These are phyloP conservation scores for Archivesica marissinica DNA, from an alignment of 1,140 invertebrate genomes.

Conservation along the genomic window DNA sequence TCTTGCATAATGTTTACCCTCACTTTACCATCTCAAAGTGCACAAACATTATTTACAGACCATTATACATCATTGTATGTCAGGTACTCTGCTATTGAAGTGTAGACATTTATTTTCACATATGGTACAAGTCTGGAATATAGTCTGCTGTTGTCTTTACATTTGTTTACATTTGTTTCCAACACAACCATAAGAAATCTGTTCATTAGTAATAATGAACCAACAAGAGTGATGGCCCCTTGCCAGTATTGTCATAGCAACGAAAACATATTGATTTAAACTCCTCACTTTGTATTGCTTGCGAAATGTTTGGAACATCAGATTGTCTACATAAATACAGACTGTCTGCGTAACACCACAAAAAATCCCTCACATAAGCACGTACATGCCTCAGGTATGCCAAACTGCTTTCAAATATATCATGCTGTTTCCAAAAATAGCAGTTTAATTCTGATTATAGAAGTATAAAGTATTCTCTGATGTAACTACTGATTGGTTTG, in stretches of 20 bases:
- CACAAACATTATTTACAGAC: too few species aligned
- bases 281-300: conserved; percentile 17
- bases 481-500: not conserved
- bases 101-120: too few species aligned
- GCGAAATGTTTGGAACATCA: not conserved
- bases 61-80: too few species aligned
- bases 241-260: conserved; percentile 49
- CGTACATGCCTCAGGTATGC: conserved; percentile 7
- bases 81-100: too few species aligned
- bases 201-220: not conserved
- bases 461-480: conserved; percentile 34
- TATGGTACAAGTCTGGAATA: too few species aligned
- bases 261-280: conserved; percentile 30
- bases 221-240: conserved; percentile 48
- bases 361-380: not conserved
- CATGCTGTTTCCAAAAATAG: conserved; percentile 37
- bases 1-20: too few species aligned
- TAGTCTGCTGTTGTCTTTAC: not conserved
- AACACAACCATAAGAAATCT: conserved; percentile 12
- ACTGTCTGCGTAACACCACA: not conserved
- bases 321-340: too few species aligned
- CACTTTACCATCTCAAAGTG: too few species aligned
- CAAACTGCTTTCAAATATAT: conserved; percentile 39
- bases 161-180: conserved; percentile 19
- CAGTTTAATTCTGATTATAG: not conserved